Percentiles rank a stretch among this genome's conserved stretches.
Evolutionary conservation across 2,888 invertebrate genomes (phyloP).

Genomic region (Aleiodes testaceus): DNA sequence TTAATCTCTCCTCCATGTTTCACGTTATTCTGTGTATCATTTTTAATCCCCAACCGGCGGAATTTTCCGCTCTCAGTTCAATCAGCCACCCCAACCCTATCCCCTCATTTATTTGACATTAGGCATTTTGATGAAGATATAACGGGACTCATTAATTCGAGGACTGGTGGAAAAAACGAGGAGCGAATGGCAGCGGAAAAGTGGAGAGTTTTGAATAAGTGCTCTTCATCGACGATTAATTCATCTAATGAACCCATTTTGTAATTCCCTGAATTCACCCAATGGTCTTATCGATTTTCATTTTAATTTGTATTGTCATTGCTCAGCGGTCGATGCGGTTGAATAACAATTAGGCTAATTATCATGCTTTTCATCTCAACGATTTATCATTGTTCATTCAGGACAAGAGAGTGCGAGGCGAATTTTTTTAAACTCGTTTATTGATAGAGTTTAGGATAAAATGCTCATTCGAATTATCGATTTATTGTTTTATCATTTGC

Average conservation of each 20-base stretch:
- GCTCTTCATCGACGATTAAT: background rate
- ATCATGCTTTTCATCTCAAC: background rate
- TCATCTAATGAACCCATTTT: constrained; percentile 23
- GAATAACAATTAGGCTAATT: constrained; percentile 1
- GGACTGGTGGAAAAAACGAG: background rate
- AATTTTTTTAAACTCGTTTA: too few relatives aligned
- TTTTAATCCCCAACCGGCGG: constrained; percentile 13
- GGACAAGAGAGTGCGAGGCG: too few relatives aligned
- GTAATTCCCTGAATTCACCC: constrained; percentile 5
- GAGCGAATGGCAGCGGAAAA: too few relatives aligned
- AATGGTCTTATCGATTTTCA: constrained; percentile 4
- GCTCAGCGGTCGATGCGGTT: background rate
- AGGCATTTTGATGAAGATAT: background rate
- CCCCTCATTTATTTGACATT: constrained; percentile 45
- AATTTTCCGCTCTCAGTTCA: constrained; percentile 15
- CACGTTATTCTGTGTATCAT: constrained; percentile 3
- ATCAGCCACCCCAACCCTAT: constrained; percentile 53
- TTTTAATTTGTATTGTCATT: constrained; percentile 7
- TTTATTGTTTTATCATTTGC: background rate
- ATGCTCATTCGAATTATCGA: background rate
- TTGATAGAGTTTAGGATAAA: too few relatives aligned
- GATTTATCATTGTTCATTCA: background rate
- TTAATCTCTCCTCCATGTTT: constrained; percentile 1
- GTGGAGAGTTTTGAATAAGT: too few relatives aligned
- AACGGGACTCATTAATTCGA: background rate